Evolutionary conservation across 2,113 vertebrate genomes (phyloP), one percentile per base, ranked within the genome.

Genomic region (Cephalopholis sonnerati): DNA sequence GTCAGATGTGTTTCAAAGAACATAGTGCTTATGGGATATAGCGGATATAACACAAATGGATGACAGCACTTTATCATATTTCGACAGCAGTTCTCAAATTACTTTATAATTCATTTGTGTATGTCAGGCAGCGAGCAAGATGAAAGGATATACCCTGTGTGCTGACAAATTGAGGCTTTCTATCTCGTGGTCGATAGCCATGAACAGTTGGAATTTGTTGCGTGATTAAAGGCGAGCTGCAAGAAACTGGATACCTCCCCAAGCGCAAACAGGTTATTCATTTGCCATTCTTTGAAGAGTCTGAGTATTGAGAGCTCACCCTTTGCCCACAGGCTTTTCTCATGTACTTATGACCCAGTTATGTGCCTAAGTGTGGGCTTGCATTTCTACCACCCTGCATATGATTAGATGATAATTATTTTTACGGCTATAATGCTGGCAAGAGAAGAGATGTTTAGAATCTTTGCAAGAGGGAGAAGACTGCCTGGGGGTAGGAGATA

Each of bases 271-370:
- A 74, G 85, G 82, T 79, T 82, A 72, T 83, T 89, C 54, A 74
- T 88, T 86, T 78, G 73, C 75, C 62, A 83, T 79, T 91, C 85
- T 89, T 77, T 83, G 83, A 90, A 87, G 85, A 66, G 51, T 41
- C 69, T 78, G 24, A 64, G 78, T 80, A 79, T 70, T 79, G 77
- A 85, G 57, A 70, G 48, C 87, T 87, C 67, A 87, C 62, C 67
- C 88, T 87, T 86, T 48, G 64, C 74, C 90, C 50, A 7, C 46
- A 65, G 85, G 87, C 71, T 87, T 81, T 79, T 84, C 66, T 87
- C 82, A 73, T 72, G 84, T 78, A 87, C 87, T 88, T 90, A 75
- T 83, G 78, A 91, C 82, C 87, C 81, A 89, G 63, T 77, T 87
- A 69, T 83, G 75, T 69, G 63, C 7, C 9, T 68, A 72, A 79